Evolutionary conservation across 1,140 invertebrate genomes (phyloP).

Genomic region (Drosophila nigrodunni): DNA sequence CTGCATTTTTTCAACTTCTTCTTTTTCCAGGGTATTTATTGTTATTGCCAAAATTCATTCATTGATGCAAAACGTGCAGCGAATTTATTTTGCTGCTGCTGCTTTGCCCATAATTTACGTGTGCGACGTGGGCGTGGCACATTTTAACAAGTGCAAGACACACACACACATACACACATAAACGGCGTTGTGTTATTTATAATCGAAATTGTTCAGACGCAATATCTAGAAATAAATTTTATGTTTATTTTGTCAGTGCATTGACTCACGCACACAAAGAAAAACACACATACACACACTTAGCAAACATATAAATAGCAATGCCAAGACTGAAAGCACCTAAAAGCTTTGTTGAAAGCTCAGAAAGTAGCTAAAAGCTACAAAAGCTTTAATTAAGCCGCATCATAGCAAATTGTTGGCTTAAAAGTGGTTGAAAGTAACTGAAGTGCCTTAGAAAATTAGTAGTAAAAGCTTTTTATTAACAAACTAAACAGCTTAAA

Average conservation of each 20-base stretch:
- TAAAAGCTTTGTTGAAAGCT: neutral
- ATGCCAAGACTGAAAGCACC: neutral
- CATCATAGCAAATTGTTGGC: too few relatives aligned
- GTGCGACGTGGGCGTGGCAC: slow-evolving; percentile 31
- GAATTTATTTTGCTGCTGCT: neutral
- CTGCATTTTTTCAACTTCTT: slow-evolving; percentile 12
- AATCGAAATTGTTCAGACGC: slow-evolving; percentile 65
- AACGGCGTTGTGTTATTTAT: slow-evolving; percentile 51
- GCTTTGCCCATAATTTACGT: slow-evolving; percentile 3
- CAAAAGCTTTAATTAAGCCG: too few relatives aligned
- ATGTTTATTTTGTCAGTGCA: slow-evolving; percentile 55
- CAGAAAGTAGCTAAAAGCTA: neutral
- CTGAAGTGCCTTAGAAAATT: too few relatives aligned
- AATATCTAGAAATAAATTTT: slow-evolving; percentile 73
- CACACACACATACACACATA: neutral
- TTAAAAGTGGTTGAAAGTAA: too few relatives aligned
- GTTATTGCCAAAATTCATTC: slow-evolving; percentile 41
- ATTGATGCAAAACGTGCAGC: slow-evolving; percentile 33
- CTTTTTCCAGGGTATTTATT: slow-evolving; percentile 36
- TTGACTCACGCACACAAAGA: slow-evolving; percentile 48
- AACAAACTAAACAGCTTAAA: neutral
- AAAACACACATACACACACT: neutral
- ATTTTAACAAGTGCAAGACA: slow-evolving; percentile 41
- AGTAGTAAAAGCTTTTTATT: too few relatives aligned
- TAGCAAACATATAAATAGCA: neutral